Conservation (phyloP, 2,888 invertebrate genomes). For the Temnothorax ravouxi region DNA sequence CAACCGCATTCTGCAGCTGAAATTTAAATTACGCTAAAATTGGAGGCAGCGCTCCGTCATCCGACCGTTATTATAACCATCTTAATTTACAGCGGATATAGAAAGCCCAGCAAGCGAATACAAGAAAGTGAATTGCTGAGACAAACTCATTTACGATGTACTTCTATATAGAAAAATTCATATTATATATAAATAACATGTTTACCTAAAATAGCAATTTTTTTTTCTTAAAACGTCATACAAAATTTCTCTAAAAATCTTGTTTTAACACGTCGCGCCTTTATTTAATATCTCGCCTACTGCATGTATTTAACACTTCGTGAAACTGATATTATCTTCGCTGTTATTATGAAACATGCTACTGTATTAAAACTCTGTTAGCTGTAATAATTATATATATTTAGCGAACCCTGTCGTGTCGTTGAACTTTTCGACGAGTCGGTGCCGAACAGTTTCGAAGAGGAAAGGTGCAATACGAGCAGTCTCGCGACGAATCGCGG, state of each 20-base stretch:
- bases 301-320: not conserved
- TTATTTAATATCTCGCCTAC: not conserved
- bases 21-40: conserved; percentile 52
- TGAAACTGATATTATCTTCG: not conserved
- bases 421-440: not conserved
- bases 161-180: no score
- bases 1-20: conserved; percentile 51
- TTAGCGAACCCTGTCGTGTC: not conserved
- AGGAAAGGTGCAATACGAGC: not conserved
- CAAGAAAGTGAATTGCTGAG: not conserved
- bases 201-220: not conserved
- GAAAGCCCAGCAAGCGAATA: not conserved
- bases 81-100: conserved; percentile 32
- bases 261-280: not conserved
- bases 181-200: not conserved
- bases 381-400: not conserved
- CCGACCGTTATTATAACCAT: conserved; percentile 25
- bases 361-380: conserved; percentile 4
- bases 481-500: conserved; percentile 8
- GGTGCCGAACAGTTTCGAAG: not conserved
- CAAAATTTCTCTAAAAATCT: not conserved
- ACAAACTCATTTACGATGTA: not conserved
- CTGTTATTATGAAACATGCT: not conserved
- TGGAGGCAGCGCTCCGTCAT: conserved; percentile 30
- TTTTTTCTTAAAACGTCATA: not conserved